Conservation (phyloP, 2,888 invertebrate genomes). For the Ennomos erosarius region DNA sequence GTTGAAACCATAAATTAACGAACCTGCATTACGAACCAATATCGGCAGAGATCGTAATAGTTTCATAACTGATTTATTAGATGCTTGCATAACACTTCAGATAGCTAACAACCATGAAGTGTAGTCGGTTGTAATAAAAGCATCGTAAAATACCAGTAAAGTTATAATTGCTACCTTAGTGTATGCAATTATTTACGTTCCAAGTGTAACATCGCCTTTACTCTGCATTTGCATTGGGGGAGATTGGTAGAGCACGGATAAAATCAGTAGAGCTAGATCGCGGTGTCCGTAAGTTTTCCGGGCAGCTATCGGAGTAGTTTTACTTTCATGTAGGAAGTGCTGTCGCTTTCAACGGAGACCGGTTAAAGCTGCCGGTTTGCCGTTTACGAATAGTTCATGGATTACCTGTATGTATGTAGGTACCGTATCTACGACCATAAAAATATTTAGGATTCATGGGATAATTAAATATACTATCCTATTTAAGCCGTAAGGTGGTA, state of each 20-base stretch:
- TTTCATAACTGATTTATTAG: constrained; percentile 53
- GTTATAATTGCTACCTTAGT: constrained; percentile 40
- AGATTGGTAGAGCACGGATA: constrained; percentile 32
- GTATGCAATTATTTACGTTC: constrained; percentile 47
- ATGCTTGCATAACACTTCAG: constrained; percentile 52
- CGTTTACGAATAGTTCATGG: constrained; percentile 35
- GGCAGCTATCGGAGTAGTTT: constrained; percentile 68
- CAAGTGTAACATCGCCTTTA: constrained; percentile 25
- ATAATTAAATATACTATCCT: too few species aligned
- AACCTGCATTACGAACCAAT: constrained; percentile 28
- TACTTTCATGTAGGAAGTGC: constrained; percentile 84
- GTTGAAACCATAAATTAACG: constrained; percentile 10
- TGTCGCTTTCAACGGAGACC: constrained; percentile 83
- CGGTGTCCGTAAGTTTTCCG: constrained; percentile 63
- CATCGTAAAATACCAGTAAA: constrained; percentile 53
- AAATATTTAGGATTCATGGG: too few species aligned
- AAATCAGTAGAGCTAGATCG: constrained; percentile 32
- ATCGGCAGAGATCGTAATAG: constrained; percentile 33
- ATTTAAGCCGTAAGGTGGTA: too few species aligned
- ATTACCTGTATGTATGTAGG: too few species aligned
- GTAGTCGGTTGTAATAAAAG: constrained; percentile 54
- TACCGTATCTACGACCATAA: too few species aligned
- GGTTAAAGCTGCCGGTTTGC: constrained; percentile 65
- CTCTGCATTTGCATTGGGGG: constrained; percentile 32
- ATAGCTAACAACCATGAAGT: constrained; percentile 50